Base-by-base conservation (phyloP, 2,113 vertebrate genomes). In the Colaptes auratus region DNA sequence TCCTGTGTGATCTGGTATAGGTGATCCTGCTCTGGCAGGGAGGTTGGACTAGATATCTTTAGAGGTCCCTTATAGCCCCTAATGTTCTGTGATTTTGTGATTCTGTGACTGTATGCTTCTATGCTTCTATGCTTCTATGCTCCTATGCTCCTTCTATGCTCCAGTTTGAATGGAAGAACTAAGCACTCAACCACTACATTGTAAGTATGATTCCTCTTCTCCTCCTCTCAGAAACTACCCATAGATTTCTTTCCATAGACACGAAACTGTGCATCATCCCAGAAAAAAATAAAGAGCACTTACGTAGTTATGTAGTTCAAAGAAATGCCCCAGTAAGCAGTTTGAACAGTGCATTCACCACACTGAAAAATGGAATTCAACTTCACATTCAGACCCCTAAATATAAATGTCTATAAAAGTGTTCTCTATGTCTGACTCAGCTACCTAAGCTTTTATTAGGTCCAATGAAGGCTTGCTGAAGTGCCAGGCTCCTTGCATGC, bases 211-310 rank as follows among this genome's bases (percentile, higher is more conserved):
- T 63, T 74, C 10, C 2, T 78, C 7, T 53, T 79, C 30, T 70
- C 2, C 10, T 2, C 1, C 0, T 13, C 20, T 27, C n/a, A 75
- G 21, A 82, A 4, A 28, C 2, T 42, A 12, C 56, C 44, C 13
- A 52, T 5, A 80, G 20, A 18, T 27, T 80, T 6, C 20, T 86
- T 63, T 20, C n/a, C 6, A 5, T 18, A 42, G 31, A 23, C 10
- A 1, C 58, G 61, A 71, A 92, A 31, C 12, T 75, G 11, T 46
- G 3, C 7, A 25, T 76, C 7, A 58, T 30, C 15, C 15, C 10
- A 44, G 25, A 30, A 7, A 73, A 91, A 79, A 24, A 27, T 31
- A 42, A 30, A 50, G 15, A 82, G 10, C 5, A 58, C 8, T 30
- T 80, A 4, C 15, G 31, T 13, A 30, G 27, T 35, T 64, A 64